phyloP scores from a whole-genome alignment of 2,888 invertebrate genomes.

The Biston betularia region DNA sequence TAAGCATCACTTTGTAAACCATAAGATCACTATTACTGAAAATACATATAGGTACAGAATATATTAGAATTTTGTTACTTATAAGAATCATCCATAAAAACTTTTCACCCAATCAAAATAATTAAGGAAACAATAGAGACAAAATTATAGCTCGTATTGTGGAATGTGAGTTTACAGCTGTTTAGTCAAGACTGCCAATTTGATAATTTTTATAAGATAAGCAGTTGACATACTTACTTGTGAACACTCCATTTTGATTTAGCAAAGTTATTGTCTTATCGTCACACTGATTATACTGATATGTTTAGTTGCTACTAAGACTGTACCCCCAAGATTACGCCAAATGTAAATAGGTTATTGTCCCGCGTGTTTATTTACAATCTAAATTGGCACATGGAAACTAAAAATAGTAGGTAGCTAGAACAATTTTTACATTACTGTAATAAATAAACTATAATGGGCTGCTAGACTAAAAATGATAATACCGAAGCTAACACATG shows the following conservation, averaged over 20 bases:
- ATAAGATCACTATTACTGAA: constrained; percentile 1
- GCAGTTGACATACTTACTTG: constrained; percentile 65
- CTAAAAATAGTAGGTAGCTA: constrained; percentile 49
- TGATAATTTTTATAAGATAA: constrained; percentile 52
- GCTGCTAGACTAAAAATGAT: constrained; percentile 21
- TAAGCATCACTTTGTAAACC: not conserved
- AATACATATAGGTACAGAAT: not conserved
- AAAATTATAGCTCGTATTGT: not conserved
- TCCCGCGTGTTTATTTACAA: constrained; percentile 62
- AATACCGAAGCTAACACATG: constrained; percentile 23
- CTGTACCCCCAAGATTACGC: constrained; percentile 42
- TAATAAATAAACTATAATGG: constrained; percentile 24
- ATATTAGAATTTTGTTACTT: not conserved
- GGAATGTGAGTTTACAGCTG: constrained; percentile 14
- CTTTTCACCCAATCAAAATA: not conserved
- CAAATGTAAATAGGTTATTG: constrained; percentile 61
- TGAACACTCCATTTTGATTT: constrained; percentile 57
- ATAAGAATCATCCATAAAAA: not conserved
- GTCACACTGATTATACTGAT: constrained; percentile 46
- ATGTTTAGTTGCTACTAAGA: constrained; percentile 47
- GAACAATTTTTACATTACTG: constrained; percentile 36
- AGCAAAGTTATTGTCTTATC: constrained; percentile 45
- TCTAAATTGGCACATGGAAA: constrained; percentile 48
- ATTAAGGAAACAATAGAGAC: not conserved
- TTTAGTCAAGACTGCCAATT: constrained; percentile 41